phyloP scores from a whole-genome alignment of 1,140 invertebrate genomes.

The Acromyrmex charruanus region DNA sequence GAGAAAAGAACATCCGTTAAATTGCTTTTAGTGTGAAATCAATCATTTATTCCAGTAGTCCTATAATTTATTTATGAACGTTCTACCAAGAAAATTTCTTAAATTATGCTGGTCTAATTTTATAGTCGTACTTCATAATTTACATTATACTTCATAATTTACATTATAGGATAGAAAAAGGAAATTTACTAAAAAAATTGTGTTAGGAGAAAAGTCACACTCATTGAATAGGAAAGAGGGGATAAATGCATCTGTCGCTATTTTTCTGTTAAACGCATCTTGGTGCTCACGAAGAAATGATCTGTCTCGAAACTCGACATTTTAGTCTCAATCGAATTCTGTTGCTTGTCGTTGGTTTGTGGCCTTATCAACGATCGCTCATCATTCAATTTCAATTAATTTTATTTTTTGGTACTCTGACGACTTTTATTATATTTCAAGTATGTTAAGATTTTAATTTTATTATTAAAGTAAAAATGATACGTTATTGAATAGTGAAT shows the following conservation, averaged over 20 bases:
- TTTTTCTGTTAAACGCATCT: not conserved
- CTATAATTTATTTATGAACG: not conserved
- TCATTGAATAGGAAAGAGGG: not conserved
- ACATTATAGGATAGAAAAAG: not conserved
- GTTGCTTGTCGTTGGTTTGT: slow-evolving; percentile 13
- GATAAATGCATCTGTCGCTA: not conserved
- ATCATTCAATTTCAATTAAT: not conserved
- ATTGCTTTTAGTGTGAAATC: not conserved
- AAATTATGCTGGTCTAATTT: not conserved
- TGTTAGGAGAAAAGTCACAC: not conserved
- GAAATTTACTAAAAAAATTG: not conserved
- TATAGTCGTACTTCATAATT: not conserved
- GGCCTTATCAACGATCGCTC: not conserved
- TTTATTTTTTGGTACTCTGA: slow-evolving; percentile 5
- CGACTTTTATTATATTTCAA: slow-evolving; percentile 20
- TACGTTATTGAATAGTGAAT: not conserved
- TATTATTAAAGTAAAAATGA: not conserved
- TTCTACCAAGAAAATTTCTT: not conserved
- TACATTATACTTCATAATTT: not conserved
- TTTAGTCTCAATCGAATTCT: slow-evolving; percentile 17
- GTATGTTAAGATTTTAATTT: not conserved
- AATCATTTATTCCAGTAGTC: not conserved
- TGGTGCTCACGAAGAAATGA: not conserved
- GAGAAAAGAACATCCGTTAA: slow-evolving; percentile 15
- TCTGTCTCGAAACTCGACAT: slow-evolving; percentile 1